Evolutionary conservation across 2,113 vertebrate genomes (phyloP).

Genomic region (Aspiorhynchus laticeps): DNA sequence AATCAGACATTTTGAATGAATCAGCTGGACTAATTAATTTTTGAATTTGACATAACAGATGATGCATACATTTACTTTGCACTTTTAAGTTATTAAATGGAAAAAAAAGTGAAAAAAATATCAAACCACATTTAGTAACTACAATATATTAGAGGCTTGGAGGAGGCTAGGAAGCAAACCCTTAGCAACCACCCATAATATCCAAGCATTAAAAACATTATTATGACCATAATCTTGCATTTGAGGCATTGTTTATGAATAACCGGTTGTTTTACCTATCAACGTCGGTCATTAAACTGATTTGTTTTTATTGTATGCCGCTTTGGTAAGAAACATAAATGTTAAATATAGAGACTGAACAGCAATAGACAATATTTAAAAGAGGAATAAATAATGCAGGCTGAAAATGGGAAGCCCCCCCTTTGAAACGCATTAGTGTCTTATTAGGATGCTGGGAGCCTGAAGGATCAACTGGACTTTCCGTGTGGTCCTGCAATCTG

Average conservation of each 20-base stretch:
- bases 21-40: no score
- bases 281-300: background rate
- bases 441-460: background rate
- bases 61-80: no score
- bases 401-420: background rate
- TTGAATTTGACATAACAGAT: no score
- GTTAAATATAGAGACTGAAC: background rate
- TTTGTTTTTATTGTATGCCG: background rate
- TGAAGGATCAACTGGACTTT: background rate
- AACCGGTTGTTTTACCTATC: background rate
- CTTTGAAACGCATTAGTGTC: conserved; percentile 10
- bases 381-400: background rate
- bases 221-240: background rate
- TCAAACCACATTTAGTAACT: background rate
- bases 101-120: no score
- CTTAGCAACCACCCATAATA: background rate
- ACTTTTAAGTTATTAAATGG: background rate
- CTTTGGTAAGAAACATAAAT: background rate
- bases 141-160: background rate
- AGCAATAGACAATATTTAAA: background rate
- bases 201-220: background rate
- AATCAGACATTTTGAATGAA: no score
- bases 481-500: background rate
- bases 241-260: background rate
- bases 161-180: background rate